Evolutionary conservation across 2,113 vertebrate species (phyloP).

Genomic region (Pygoscelis antarcticus): DNA sequence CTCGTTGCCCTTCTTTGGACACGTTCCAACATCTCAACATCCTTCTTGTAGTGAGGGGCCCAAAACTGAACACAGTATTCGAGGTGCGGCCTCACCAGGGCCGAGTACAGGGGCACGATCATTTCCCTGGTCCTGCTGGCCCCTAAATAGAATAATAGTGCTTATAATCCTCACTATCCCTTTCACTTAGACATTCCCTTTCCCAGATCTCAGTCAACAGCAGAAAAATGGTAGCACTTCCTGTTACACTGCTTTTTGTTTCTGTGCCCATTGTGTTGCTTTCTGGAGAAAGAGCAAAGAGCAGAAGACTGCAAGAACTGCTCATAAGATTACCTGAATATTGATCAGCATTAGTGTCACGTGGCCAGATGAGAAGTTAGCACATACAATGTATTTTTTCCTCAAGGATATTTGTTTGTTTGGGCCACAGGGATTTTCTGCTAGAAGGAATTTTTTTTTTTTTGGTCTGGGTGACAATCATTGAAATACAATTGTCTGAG

Average conservation of each 20-base stretch:
- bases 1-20: too few species aligned
- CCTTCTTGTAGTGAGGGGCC: too few species aligned
- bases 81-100: too few species aligned
- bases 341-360: not conserved
- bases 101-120: too few species aligned
- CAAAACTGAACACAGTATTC: too few species aligned
- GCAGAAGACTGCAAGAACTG: not conserved
- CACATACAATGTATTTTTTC: not conserved
- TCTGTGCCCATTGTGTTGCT: not conserved
- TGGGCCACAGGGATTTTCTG: not conserved
- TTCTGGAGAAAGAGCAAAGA: not conserved
- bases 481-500: not conserved
- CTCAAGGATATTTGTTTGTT: not conserved
- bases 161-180: not conserved
- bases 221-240: not conserved
- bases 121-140: too few species aligned
- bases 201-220: not conserved
- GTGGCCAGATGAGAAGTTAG: not conserved
- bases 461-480: not conserved
- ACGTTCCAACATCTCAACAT: too few species aligned
- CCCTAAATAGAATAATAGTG: not conserved
- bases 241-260: not conserved
- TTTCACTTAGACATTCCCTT: rapidly evolving
- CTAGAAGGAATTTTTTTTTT: not conserved
- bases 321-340: not conserved